phyloP scores from a whole-genome alignment of 2,888 invertebrate species.

The Dolichomitus sp. region DNA sequence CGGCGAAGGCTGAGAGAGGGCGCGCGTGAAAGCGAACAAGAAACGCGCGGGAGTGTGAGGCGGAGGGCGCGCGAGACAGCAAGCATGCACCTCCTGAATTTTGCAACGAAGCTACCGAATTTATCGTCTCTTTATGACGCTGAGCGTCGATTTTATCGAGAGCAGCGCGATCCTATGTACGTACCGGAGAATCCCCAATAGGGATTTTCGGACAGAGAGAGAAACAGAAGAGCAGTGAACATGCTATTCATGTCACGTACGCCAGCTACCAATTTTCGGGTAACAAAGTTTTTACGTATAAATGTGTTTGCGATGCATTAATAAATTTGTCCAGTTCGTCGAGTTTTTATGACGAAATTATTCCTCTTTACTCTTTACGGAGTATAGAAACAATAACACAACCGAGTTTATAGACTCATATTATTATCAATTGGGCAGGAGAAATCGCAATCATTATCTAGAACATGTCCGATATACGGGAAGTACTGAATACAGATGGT shows the following conservation, averaged over 20 bases:
- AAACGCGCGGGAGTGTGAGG: not conserved
- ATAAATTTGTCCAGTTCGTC: not conserved
- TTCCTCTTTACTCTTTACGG: not conserved
- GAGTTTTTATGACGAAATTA: not conserved
- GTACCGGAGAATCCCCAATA: not conserved
- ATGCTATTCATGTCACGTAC: constrained; percentile 20
- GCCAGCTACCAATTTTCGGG: constrained; percentile 27
- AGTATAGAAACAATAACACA: not conserved
- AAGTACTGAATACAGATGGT: too few relatives aligned
- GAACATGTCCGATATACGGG: too few relatives aligned
- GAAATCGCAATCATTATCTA: too few relatives aligned
- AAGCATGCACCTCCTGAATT: constrained; percentile 75
- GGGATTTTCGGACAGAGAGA: constrained; percentile 4
- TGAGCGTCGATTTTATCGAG: constrained; percentile 54
- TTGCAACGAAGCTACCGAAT: constrained; percentile 71
- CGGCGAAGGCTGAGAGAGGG: constrained; percentile 37
- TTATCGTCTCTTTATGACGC: constrained; percentile 68
- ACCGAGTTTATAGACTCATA: not conserved
- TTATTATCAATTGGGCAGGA: not conserved
- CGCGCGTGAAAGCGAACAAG: constrained; percentile 10
- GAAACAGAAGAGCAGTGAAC: not conserved
- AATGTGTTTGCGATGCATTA: constrained; percentile 23
- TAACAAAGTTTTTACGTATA: constrained; percentile 5
- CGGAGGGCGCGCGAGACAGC: constrained; percentile 2
- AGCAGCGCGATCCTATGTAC: constrained; percentile 7